Base-by-base conservation (phyloP, 2,797 vertebrate genomes). In the Otus scops region DNA sequence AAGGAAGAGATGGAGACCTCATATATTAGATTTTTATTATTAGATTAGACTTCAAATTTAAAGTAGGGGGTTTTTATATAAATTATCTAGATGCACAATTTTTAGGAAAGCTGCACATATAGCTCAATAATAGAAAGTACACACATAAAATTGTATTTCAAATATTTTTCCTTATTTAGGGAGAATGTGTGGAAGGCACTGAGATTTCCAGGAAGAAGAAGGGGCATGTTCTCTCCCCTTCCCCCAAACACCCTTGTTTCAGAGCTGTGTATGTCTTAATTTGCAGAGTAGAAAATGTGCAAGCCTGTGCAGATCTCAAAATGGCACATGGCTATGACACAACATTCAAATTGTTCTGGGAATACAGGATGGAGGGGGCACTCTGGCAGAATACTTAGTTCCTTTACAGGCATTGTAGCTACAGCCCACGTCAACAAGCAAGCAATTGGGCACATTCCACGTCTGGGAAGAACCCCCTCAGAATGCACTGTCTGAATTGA, bases 321-420 rank as follows among this genome's bases (percentile, higher is more conserved):
- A 77, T 54, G 90, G 96, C 93, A 95, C 90, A 70, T 4, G 86
- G 83, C 83, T 89, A 10, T 77, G 83, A 30, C 86, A 96, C 90
- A 89, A 30, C 88, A 85, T 59, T 9, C 56, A 23, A 26, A 87
- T 83, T 96, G 88, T 97, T 97, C 97, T 92, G 91, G 92, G 88
- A 93, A 69, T 63, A 14, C 92, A 94, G 88, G 85, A 86, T 81
- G 85, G 88, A 88, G 93, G 91, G 90, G 95, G 95, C 94, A 76
- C 69, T 23, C 84, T 95, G 95, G 94, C 94, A 96, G 95, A 94
- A 93, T 93, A 32, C 38, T 93, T 18, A 47, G 86, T 68, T 94
- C 93, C 77, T 79, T 41, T 56, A 30, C 79, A 86, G 65, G 32
- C 88, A 91, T 53, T 95, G 88, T 53, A 30, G 70, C 86, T 92